Percentiles rank a stretch among this genome's conserved stretches.
Conservation (phyloP, 1,140 invertebrate species). For the Temnothorax nylanderi region DNA sequence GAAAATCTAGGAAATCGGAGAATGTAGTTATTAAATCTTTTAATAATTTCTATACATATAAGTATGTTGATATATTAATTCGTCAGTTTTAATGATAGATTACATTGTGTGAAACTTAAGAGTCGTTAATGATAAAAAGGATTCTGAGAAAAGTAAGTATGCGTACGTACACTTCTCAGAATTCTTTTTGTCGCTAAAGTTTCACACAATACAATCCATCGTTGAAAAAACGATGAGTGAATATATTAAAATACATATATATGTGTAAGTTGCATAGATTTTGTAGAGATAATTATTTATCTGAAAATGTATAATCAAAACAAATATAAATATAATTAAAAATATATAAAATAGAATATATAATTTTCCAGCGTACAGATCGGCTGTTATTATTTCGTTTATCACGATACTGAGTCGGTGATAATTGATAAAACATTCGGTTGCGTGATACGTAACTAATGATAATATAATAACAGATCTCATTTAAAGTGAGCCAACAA, state of each 20-base stretch:
- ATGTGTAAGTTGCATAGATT: background rate
- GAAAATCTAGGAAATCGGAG: background rate
- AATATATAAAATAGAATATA: background rate
- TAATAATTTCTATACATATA: slow-evolving; percentile 61
- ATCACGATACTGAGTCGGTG: background rate
- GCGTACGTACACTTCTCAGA: slow-evolving; percentile 13
- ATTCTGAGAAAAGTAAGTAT: background rate
- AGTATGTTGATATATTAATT: slow-evolving; percentile 48
- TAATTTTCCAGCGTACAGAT: slow-evolving; percentile 18
- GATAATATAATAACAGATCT: slow-evolving; percentile 59
- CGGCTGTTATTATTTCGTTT: slow-evolving; percentile 7
- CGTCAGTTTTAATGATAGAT: background rate
- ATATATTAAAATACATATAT: slow-evolving; percentile 19
- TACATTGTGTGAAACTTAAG: slow-evolving; percentile 10
- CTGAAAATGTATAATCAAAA: slow-evolving; percentile 30
- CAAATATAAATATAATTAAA: slow-evolving; percentile 3
- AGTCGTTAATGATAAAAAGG: background rate
- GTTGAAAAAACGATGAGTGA: background rate
- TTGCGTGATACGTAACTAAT: slow-evolving; percentile 51
- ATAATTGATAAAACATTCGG: background rate
- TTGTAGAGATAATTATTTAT: slow-evolving; percentile 41
- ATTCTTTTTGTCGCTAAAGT: slow-evolving; percentile 15
- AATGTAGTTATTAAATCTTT: slow-evolving; percentile 30
- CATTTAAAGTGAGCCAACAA: slow-evolving; percentile 17
- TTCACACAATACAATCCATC: slow-evolving; percentile 33